Evolutionary conservation across 1,140 invertebrate species (phyloP).

Genomic region (Mamestra configurata): DNA sequence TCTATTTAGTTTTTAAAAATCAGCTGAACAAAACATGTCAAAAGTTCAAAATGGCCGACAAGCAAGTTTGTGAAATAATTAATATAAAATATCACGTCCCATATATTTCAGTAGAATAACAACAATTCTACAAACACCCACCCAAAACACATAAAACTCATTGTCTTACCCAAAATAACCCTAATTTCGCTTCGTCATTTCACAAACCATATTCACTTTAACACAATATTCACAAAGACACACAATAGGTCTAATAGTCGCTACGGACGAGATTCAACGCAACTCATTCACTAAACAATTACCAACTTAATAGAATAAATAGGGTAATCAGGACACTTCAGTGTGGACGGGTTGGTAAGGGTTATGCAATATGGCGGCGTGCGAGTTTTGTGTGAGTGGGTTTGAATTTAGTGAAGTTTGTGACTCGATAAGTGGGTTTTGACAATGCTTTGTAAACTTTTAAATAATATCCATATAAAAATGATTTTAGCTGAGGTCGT

Average conservation of each 20-base stretch:
- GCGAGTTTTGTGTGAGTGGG: not conserved
- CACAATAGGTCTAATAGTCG: conserved; percentile 79
- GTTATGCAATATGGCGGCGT: conserved; percentile 2
- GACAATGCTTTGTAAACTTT: too few relatives aligned
- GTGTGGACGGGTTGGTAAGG: conserved; percentile 67
- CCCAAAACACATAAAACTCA: not conserved
- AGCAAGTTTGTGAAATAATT: too few relatives aligned
- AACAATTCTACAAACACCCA: not conserved
- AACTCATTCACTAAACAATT: conserved; percentile 83
- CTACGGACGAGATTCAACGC: conserved; percentile 67
- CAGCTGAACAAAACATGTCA: too few relatives aligned
- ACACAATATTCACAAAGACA: conserved; percentile 45
- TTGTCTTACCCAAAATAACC: conserved; percentile 40
- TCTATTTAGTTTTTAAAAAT: too few relatives aligned
- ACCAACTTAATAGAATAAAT: conserved; percentile 86
- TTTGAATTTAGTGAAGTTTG: not conserved
- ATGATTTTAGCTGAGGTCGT: too few relatives aligned
- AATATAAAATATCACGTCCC: not conserved
- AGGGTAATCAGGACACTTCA: conserved; percentile 86
- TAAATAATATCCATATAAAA: too few relatives aligned
- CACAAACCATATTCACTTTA: conserved; percentile 57
- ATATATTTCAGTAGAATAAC: not conserved
- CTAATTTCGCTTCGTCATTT: not conserved
- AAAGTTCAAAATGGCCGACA: too few relatives aligned
- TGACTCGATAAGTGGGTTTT: not conserved